Conservation (phyloP, 2,797 vertebrate species). For the Salmo trutta region DNA sequence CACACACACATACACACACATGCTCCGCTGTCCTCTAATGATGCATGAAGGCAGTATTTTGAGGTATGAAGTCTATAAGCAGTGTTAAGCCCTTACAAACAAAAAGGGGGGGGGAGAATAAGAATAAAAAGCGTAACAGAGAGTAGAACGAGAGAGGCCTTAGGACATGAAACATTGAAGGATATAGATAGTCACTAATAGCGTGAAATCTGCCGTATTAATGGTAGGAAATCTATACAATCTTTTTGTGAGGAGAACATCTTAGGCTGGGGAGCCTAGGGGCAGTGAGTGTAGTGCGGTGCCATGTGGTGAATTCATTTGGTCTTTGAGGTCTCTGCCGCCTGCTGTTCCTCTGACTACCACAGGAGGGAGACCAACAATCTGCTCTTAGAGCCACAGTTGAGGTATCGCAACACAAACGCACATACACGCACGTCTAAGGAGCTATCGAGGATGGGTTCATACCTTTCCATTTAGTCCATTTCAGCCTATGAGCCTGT, state of each 20-base stretch:
- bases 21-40: not conserved
- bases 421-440: not conserved
- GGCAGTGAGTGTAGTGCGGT: no score
- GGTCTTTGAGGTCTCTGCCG: not conserved
- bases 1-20: not conserved
- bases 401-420: not conserved
- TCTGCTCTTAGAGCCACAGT: not conserved
- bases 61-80: not conserved
- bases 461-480: not conserved
- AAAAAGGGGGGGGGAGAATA: not conserved
- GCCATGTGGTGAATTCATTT: not conserved
- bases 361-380: not conserved
- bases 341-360: not conserved
- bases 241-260: not conserved
- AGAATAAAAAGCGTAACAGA: not conserved
- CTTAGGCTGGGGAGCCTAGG: not conserved
- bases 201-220: not conserved
- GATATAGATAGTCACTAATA: not conserved
- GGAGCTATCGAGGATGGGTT: no score
- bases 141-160: constrained; percentile 9
- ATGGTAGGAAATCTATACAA: constrained; percentile 1
- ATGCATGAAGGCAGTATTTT: not conserved
- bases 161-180: not conserved
- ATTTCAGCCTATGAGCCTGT: not conserved
- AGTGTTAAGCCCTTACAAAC: not conserved